These are phyloP conservation scores for Agonopterix arenella DNA, from an alignment of 2,888 invertebrate genomes.

Conservation along the genomic window DNA sequence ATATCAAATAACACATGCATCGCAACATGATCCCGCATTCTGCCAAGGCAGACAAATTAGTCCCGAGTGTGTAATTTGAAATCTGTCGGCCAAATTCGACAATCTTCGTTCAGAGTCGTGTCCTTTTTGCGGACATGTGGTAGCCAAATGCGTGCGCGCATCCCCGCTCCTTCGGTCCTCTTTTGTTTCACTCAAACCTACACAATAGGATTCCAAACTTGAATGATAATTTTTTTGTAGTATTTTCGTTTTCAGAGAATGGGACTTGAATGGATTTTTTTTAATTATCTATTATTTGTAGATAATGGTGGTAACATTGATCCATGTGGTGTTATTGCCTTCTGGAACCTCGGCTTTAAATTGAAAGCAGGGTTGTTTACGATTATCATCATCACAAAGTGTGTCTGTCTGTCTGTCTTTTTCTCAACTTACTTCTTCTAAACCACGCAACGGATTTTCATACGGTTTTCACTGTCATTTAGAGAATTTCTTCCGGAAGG, in stretches of 20 bases:
- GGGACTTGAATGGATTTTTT: background rate
- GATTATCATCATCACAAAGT: too few relatives aligned
- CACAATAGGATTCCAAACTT: too few relatives aligned
- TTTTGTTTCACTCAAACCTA: constrained; percentile 7
- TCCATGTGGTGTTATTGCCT: background rate
- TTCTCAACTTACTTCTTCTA: too few relatives aligned
- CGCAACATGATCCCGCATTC: constrained; percentile 1
- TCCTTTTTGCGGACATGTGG: constrained; percentile 55
- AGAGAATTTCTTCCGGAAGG: too few relatives aligned
- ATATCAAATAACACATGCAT: background rate
- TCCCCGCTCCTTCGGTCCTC: constrained; percentile 16
- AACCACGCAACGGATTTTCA: too few relatives aligned
- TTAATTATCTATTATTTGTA: background rate
- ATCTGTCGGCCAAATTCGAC: constrained; percentile 34
- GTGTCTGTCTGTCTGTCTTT: too few relatives aligned
- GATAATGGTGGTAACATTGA: background rate
- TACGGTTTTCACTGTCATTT: too few relatives aligned
- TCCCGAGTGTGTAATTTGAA: constrained; percentile 1
- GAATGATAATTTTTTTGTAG: too few relatives aligned
- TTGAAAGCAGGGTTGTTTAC: too few relatives aligned
- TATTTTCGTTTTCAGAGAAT: too few relatives aligned
- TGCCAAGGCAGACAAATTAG: constrained; percentile 4
- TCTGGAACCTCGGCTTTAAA: background rate
- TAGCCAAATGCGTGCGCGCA: constrained; percentile 51
- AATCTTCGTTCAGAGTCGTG: constrained; percentile 24